Conservation (phyloP, 1,140 invertebrate species). For the Portunus trituberculatus region DNA sequence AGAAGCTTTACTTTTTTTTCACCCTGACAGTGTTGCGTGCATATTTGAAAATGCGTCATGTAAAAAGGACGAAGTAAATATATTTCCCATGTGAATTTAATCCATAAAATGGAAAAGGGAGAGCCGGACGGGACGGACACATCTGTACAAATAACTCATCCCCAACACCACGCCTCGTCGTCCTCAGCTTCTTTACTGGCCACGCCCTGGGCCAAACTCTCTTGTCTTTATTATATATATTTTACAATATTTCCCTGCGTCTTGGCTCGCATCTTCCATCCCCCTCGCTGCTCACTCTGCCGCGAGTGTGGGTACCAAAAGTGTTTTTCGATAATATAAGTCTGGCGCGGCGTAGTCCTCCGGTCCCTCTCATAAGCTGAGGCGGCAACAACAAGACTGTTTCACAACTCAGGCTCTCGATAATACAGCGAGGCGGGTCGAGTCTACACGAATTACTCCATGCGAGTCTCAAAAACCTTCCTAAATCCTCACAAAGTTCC, state of each 20-base stretch:
- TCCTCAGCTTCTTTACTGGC: too few relatives aligned
- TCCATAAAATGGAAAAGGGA: background rate
- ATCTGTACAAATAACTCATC: too few relatives aligned
- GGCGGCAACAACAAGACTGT: background rate
- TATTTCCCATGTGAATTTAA: background rate
- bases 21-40: background rate
- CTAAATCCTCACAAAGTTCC: slow-evolving; percentile 22
- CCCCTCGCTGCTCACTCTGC: background rate
- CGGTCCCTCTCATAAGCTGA: background rate
- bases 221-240: too few relatives aligned
- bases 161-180: too few relatives aligned
- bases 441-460: slow-evolving; percentile 22
- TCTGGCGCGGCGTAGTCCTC: background rate
- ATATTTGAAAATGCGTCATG: background rate
- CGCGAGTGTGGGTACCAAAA: background rate
- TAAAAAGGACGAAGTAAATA: background rate
- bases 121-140: background rate
- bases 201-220: too few relatives aligned
- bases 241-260: too few relatives aligned
- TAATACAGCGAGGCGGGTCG: background rate
- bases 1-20: background rate
- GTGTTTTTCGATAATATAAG: slow-evolving; percentile 23
- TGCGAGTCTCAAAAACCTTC: slow-evolving; percentile 10
- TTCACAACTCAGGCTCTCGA: slow-evolving; percentile 20
- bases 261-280: background rate